These are phyloP conservation scores for Oryzias dopingdopingensis DNA, from an alignment of 2,797 vertebrate genomes.

Conservation along the genomic window DNA sequence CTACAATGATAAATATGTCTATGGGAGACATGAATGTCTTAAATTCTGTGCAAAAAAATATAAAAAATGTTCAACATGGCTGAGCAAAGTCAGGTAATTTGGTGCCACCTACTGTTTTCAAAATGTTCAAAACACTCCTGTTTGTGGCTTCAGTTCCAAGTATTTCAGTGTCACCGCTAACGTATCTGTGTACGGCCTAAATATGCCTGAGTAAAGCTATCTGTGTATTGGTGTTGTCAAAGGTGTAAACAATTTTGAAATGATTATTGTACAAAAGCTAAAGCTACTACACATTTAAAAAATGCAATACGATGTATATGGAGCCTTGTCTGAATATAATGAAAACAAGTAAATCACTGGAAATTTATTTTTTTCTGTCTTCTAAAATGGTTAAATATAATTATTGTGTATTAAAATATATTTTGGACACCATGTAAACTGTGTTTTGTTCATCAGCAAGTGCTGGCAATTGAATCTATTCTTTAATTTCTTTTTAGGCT, in stretches of 20 bases:
- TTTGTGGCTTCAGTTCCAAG: constrained; percentile 49
- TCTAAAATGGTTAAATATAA: constrained; percentile 64
- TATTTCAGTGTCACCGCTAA: constrained; percentile 53
- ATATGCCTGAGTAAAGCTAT: constrained; percentile 58
- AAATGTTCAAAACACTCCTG: constrained; percentile 32
- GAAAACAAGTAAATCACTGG: constrained; percentile 50
- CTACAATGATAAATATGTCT: no score
- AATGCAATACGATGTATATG: constrained; percentile 70
- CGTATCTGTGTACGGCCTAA: constrained; percentile 48
- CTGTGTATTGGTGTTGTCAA: constrained; percentile 64
- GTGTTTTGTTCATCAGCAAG: background rate
- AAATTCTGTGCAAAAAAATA: no score
- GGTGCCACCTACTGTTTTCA: constrained; percentile 26
- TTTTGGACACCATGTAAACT: constrained; percentile 65
- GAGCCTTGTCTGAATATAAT: constrained; percentile 50
- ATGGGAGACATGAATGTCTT: no score
- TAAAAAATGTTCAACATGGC: no score
- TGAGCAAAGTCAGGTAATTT: constrained; percentile 4
- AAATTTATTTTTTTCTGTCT: constrained; percentile 71
- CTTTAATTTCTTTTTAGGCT: background rate
- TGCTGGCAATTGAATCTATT: background rate
- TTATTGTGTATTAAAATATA: constrained; percentile 79
- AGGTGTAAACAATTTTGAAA: constrained; percentile 53
- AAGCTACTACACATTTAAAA: constrained; percentile 61
- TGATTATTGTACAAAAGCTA: constrained; percentile 50